Evolutionary conservation across 2,113 vertebrate species (phyloP).

Genomic region (Excalfactoria chinensis): DNA sequence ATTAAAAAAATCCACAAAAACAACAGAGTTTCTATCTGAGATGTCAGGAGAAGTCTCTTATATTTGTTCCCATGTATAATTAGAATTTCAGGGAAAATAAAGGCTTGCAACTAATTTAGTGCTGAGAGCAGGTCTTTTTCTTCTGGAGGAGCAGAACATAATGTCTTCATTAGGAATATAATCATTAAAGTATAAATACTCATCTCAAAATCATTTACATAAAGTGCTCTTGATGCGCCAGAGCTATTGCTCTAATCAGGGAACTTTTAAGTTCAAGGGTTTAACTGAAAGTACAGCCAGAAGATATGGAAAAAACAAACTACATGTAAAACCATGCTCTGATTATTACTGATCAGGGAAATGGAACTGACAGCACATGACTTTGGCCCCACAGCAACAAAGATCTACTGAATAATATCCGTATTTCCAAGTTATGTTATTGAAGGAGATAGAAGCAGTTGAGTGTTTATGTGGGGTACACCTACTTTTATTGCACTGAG

Average conservation of each 20-base stretch:
- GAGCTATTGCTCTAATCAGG: neutral
- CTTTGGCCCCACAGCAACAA: neutral
- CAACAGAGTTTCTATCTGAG: conserved; percentile 22
- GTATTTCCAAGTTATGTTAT: neutral
- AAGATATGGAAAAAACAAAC: neutral
- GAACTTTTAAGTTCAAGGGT: neutral
- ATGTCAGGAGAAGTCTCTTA: conserved; percentile 23
- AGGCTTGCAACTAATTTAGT: neutral
- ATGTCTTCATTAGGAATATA: neutral
- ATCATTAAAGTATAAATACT: neutral
- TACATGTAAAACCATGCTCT: neutral
- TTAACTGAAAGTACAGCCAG: neutral
- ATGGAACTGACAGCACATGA: neutral
- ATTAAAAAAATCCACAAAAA: neutral
- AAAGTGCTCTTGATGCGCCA: neutral
- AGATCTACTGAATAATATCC: neutral
- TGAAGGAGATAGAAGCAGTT: neutral
- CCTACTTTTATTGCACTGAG: neutral
- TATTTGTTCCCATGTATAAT: conserved; percentile 50
- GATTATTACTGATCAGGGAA: neutral
- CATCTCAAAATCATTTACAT: neutral
- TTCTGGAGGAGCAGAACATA: conserved; percentile 1
- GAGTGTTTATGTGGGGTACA: neutral
- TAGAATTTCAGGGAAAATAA: conserved; percentile 38
- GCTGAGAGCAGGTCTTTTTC: conserved; percentile 1